phyloP scores from a whole-genome alignment of 2,888 invertebrate species.

The Schizaphis graminum region DNA sequence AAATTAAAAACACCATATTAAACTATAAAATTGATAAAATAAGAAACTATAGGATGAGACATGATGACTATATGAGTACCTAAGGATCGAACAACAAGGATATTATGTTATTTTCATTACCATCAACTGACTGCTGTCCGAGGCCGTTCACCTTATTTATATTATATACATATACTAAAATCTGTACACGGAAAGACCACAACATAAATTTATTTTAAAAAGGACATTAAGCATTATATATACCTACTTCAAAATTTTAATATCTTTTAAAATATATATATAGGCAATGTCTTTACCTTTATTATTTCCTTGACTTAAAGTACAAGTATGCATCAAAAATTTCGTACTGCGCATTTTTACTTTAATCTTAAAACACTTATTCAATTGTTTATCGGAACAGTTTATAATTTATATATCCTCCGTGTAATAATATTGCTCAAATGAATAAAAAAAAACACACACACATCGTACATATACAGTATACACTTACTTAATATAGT shows the following conservation, averaged over 20 bases:
- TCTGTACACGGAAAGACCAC: constrained; percentile 9
- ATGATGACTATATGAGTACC: not conserved
- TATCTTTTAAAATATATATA: not conserved
- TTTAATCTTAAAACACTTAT: constrained; percentile 10
- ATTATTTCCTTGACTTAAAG: not conserved
- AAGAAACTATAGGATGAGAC: not conserved
- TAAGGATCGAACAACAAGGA: constrained; percentile 31
- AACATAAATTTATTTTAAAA: constrained; percentile 6
- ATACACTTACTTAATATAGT: not conserved
- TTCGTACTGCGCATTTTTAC: not conserved
- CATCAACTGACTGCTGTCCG: constrained; percentile 10
- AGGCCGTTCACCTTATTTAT: constrained; percentile 48
- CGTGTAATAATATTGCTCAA: not conserved
- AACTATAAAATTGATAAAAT: not conserved
- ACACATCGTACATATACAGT: not conserved
- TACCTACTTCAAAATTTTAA: not conserved
- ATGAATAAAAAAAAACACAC: not conserved
- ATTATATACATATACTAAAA: not conserved
- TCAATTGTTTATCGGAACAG: constrained; percentile 1
- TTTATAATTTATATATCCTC: not conserved
- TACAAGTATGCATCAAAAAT: not conserved
- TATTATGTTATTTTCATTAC: not conserved
- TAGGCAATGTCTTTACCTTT: not conserved
- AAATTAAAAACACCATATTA: not conserved
- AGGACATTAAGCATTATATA: not conserved